Conservation (phyloP, 2,113 vertebrate species). For the Cynoglossus semilaevis region DNA sequence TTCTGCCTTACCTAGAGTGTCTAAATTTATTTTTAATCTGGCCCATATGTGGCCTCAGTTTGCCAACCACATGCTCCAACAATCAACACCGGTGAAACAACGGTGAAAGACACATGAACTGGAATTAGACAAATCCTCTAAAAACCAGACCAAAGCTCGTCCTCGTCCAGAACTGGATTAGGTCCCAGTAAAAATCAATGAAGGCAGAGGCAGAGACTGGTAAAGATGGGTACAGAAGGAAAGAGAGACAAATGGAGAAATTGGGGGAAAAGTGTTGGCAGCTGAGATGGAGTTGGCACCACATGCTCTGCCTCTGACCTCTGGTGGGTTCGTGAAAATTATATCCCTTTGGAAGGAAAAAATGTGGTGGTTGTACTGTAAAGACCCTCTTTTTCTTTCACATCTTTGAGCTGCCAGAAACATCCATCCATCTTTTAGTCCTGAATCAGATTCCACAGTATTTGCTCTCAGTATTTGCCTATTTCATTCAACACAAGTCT, state of each 20-base stretch:
- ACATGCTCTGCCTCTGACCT: slow-evolving; percentile 59
- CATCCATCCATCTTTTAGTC: slow-evolving; percentile 37
- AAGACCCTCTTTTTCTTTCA: slow-evolving; percentile 29
- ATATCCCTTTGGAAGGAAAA: slow-evolving; percentile 73
- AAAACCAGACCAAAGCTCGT: slow-evolving; percentile 14
- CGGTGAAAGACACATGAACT: slow-evolving; percentile 25
- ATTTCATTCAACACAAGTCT: too few species aligned
- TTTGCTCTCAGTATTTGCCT: too few species aligned
- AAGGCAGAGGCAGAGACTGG: slow-evolving; percentile 2
- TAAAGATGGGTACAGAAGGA: background rate
- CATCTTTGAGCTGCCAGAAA: slow-evolving; percentile 27
- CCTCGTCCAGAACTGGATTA: slow-evolving; percentile 39
- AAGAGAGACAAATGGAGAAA: background rate
- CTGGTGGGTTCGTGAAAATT: slow-evolving; percentile 72
- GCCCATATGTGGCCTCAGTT: background rate
- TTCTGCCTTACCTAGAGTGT: too few species aligned
- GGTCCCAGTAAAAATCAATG: slow-evolving; percentile 44
- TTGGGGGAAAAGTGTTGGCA: slow-evolving; percentile 27
- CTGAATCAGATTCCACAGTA: background rate
- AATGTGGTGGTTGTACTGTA: slow-evolving; percentile 64
- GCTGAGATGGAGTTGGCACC: slow-evolving; percentile 55
- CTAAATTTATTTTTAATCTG: too few species aligned
- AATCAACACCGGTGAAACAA: too few species aligned
- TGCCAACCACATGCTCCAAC: slow-evolving; percentile 14
- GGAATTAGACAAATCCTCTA: slow-evolving; percentile 24